Evolutionary conservation across 2,797 vertebrate genomes (phyloP), one percentile per base, ranked within the genome.

Genomic region (Austrolebias charrua): DNA sequence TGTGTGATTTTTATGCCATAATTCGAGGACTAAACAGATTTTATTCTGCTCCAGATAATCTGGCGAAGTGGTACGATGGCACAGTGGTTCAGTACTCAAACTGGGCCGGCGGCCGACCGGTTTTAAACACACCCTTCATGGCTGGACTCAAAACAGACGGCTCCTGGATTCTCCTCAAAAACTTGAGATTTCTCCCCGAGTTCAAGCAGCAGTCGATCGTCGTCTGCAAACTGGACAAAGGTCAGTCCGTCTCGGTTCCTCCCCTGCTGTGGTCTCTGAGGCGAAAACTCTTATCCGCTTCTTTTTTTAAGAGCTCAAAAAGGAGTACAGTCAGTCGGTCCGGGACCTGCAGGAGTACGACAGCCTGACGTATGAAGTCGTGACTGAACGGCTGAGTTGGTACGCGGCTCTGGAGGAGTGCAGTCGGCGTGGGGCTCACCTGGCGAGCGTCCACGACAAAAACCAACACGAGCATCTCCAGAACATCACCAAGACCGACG

Each of bases 141-240:
- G 94, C 94, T n/a, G 96, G 94, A n/a, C 87, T 99, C 71, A 89
- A 78, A 60, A 38, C 86, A 9, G 87, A 93, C 51, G 94, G 95
- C 0, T 85, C 83, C 78, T 98, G 97, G 97, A 88, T 95, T 73
- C 79, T 95, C 68, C 69, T 93, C 42, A 70, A 75, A 43, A 86
- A 90, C 55, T 46, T 44, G 38, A 14, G 3, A 12, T 4, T 11
- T 0, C 46, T 83, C 61, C 4, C 70, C 13, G 79, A 83, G 52
- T 95, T 96, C 85, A 91, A 88, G 31, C 93, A 95, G 71, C 90
- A 82, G 53, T 91, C 90, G 60, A 93, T 98, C 66, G 93, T 97
- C 11, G 89, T 92, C 84, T 99, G 96, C 90, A 98, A 99, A 90
- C 91, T 98, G 1, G 96, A 98, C 84, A 88, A 92, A 6, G 95